Conservation (phyloP, 1,140 invertebrate species). For the Alviniconcha marisindica region DNA sequence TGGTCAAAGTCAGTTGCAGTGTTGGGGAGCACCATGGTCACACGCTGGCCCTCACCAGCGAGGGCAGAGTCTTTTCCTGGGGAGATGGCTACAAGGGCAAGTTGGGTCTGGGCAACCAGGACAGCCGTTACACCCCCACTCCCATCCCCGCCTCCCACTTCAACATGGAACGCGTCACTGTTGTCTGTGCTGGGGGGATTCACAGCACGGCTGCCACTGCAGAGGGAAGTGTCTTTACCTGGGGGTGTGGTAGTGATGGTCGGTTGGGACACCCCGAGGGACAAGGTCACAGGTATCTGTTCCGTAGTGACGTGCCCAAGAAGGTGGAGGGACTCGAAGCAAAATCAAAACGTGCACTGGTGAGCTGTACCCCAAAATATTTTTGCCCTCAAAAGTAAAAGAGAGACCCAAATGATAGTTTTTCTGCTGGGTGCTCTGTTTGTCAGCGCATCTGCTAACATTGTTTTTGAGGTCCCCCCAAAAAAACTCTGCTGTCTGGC, state of each 20-base stretch:
- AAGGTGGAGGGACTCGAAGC: slow-evolving; percentile 44
- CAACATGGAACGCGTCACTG: slow-evolving; percentile 88
- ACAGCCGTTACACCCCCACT: slow-evolving; percentile 84
- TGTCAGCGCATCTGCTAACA: too few species aligned
- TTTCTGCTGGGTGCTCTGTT: too few species aligned
- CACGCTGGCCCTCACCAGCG: slow-evolving; percentile 49
- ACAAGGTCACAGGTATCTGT: slow-evolving; percentile 59
- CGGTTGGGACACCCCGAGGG: slow-evolving; percentile 91
- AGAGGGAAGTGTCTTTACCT: slow-evolving; percentile 92
- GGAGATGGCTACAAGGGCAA: slow-evolving; percentile 62
- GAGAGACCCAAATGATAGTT: too few species aligned
- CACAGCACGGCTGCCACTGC: slow-evolving; percentile 94
- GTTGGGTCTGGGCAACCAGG: slow-evolving; percentile 56
- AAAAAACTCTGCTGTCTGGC: too few species aligned
- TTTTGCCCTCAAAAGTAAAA: too few species aligned
- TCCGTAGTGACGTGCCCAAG: slow-evolving; percentile 53
- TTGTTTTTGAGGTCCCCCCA: too few species aligned
- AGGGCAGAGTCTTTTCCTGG: slow-evolving; percentile 49
- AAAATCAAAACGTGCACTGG: slow-evolving; percentile 26
- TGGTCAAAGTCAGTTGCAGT: slow-evolving; percentile 53
- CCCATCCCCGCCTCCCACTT: slow-evolving; percentile 82
- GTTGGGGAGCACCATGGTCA: slow-evolving; percentile 61
- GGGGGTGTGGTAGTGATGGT: slow-evolving; percentile 95
- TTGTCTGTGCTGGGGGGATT: slow-evolving; percentile 94
- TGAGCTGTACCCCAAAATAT: slow-evolving; percentile 53